Percentiles rank a stretch among this genome's conserved stretches.
phyloP scores from a whole-genome alignment of 2,888 invertebrate species.

The Lissocephala sabroskyi region DNA sequence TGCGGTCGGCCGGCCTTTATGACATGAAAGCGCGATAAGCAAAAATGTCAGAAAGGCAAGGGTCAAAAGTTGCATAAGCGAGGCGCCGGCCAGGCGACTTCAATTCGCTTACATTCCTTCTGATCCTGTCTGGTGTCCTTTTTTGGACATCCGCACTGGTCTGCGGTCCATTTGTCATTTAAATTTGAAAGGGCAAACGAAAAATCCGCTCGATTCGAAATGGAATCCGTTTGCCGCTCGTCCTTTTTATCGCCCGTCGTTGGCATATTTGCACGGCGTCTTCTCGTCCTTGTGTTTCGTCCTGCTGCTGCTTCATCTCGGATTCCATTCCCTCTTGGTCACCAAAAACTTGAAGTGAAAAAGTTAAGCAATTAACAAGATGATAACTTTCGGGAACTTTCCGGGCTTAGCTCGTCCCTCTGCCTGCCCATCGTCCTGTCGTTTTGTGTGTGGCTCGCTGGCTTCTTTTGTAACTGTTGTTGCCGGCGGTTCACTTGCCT shows the following conservation, averaged over 20 bases:
- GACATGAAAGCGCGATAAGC: constrained; percentile 57
- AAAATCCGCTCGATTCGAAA: too few relatives aligned
- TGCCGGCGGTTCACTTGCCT: constrained; percentile 4
- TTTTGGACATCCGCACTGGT: constrained; percentile 19
- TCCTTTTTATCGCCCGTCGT: constrained; percentile 16
- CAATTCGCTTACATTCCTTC: constrained; percentile 1
- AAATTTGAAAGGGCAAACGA: constrained; percentile 42
- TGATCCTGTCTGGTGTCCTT: neutral
- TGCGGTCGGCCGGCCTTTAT: constrained; percentile 32
- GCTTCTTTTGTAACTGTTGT: constrained; percentile 18
- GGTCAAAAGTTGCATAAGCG: constrained; percentile 46
- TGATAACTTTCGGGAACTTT: constrained; percentile 54
- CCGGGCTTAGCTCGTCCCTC: constrained; percentile 21
- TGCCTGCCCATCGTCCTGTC: too few relatives aligned
- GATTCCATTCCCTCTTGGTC: neutral
- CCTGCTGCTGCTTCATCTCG: constrained; percentile 1
- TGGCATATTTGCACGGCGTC: too few relatives aligned
- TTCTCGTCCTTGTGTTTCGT: constrained; percentile 4
- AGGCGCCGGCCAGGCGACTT: neutral
- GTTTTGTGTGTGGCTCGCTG: too few relatives aligned
- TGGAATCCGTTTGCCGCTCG: constrained; percentile 15
- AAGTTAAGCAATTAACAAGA: constrained; percentile 69
- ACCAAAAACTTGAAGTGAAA: constrained; percentile 62
- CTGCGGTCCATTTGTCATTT: constrained; percentile 51
- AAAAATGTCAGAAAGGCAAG: constrained; percentile 47